phyloP scores from a whole-genome alignment of 2,888 invertebrate species.

The Diadromus collaris region DNA sequence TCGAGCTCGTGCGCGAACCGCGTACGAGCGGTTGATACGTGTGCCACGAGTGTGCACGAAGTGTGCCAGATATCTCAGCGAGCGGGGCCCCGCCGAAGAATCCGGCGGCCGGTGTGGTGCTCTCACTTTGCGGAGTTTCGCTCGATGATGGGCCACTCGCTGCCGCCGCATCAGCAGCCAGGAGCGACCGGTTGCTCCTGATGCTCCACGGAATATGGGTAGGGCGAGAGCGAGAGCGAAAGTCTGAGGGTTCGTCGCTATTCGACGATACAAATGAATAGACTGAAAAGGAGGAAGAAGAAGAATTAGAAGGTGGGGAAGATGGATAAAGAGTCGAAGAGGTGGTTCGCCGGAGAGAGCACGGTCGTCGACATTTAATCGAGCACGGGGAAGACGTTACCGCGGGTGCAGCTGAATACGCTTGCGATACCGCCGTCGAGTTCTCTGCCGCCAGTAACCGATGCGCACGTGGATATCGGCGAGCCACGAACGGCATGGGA shows the following conservation, averaged over 20 bases:
- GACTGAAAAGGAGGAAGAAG: slow-evolving; percentile 27
- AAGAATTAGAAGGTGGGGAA: slow-evolving; percentile 26
- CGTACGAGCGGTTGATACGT: slow-evolving; percentile 72
- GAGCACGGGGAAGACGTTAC: slow-evolving; percentile 53
- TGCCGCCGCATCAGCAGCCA: slow-evolving; percentile 23
- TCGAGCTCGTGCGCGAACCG: slow-evolving; percentile 78
- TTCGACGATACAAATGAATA: slow-evolving; percentile 54
- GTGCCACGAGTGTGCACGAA: slow-evolving; percentile 79
- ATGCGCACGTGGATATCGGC: slow-evolving; percentile 52
- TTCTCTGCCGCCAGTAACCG: slow-evolving; percentile 40
- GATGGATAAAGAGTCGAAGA: slow-evolving; percentile 25
- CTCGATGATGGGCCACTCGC: slow-evolving; percentile 56
- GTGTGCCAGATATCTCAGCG: slow-evolving; percentile 75
- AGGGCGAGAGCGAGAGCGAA: slow-evolving; percentile 44
- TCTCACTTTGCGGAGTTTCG: slow-evolving; percentile 58
- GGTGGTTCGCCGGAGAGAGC: slow-evolving; percentile 47
- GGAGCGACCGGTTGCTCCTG: slow-evolving; percentile 40
- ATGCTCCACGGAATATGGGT: slow-evolving; percentile 50
- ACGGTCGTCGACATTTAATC: slow-evolving; percentile 66
- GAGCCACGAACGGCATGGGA: slow-evolving; percentile 3
- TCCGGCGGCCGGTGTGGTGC: slow-evolving; percentile 46
- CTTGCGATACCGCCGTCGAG: slow-evolving; percentile 32
- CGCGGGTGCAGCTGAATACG: slow-evolving; percentile 50
- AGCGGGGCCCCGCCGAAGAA: slow-evolving; percentile 56
- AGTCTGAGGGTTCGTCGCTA: slow-evolving; percentile 30